A percentile compares a stretch with the other conserved stretches of the same genome.
phyloP scores from a whole-genome alignment of 53 echinoderm and acorn worm genomes.

The Mesocentrotus franciscanus region DNA sequence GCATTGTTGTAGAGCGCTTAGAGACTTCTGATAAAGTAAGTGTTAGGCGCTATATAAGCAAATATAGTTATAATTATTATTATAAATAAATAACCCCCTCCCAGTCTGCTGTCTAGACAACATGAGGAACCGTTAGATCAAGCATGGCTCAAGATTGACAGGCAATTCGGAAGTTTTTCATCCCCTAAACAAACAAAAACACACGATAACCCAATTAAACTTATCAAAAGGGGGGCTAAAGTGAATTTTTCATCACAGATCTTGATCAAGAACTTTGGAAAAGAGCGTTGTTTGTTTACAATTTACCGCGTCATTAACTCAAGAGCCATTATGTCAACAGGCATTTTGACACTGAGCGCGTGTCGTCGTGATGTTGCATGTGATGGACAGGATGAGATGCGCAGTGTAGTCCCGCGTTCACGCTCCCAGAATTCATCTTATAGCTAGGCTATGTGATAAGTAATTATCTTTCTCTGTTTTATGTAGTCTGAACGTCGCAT shows the following conservation, averaged over 20 bases:
- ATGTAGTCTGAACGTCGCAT: too few relatives aligned
- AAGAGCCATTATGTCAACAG: constrained; percentile 14
- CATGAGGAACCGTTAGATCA: neutral
- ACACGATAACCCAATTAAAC: neutral
- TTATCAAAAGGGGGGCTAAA: neutral
- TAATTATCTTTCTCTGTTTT: too few relatives aligned
- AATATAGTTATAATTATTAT: too few relatives aligned
- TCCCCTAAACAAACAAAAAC: neutral
- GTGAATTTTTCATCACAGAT: neutral
- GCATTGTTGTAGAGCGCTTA: too few relatives aligned
- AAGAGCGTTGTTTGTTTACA: constrained; percentile 41
- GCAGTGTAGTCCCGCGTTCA: too few relatives aligned
- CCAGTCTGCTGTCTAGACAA: neutral
- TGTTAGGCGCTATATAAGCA: too few relatives aligned
- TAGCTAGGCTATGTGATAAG: too few relatives aligned
- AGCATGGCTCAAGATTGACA: constrained; percentile 54
- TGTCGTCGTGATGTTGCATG: neutral
- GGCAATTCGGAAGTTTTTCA: constrained; percentile 43
- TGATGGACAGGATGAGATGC: neutral
- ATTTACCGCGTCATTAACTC: constrained; percentile 5
- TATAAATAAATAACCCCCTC: neutral
- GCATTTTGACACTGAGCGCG: neutral
- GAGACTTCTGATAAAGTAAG: too few relatives aligned
- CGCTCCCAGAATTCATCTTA: too few relatives aligned
- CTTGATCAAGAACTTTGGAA: neutral